These are phyloP conservation scores for Apeira syringaria DNA, from an alignment of 2,888 invertebrate genomes.

Conservation along the genomic window DNA sequence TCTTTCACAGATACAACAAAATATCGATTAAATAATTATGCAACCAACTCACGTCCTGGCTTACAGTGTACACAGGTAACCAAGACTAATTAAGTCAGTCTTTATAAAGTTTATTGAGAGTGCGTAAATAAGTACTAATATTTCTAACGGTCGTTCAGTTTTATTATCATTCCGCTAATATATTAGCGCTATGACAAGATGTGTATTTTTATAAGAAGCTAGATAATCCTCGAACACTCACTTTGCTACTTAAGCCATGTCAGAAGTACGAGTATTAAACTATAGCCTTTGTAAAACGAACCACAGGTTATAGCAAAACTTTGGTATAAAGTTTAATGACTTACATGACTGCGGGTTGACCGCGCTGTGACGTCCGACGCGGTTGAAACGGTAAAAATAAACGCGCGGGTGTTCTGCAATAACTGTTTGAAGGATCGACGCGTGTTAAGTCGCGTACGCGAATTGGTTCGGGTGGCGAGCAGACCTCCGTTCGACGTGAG, in stretches of 20 bases:
- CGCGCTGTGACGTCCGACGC: slow-evolving; percentile 6
- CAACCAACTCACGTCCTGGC: slow-evolving; percentile 1
- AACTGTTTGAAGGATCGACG: slow-evolving; percentile 18
- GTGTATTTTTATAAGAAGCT: too few species aligned
- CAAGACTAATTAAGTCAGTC: neutral
- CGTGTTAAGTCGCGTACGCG: slow-evolving; percentile 38
- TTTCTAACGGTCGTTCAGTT: neutral
- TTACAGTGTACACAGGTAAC: neutral
- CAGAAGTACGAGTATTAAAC: too few species aligned
- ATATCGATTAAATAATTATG: slow-evolving; percentile 15
- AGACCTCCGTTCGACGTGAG: slow-evolving; percentile 49
- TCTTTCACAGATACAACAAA: neutral
- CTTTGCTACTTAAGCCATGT: neutral
- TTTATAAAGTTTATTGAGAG: neutral
- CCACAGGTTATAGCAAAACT: slow-evolving; percentile 12
- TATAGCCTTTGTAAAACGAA: too few species aligned
- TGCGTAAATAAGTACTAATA: neutral
- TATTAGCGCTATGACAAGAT: neutral
- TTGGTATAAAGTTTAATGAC: neutral
- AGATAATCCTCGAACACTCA: slow-evolving; percentile 1
- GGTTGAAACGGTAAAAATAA: neutral
- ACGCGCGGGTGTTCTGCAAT: neutral
- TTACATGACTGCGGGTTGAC: slow-evolving; percentile 14
- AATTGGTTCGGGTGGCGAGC: slow-evolving; percentile 30
- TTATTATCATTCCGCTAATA: neutral